A percentile compares a stretch with the other conserved stretches of the same genome.
Evolutionary conservation across 1,140 invertebrate genomes (phyloP).

Genomic region (Zaprionus camerounensis): DNA sequence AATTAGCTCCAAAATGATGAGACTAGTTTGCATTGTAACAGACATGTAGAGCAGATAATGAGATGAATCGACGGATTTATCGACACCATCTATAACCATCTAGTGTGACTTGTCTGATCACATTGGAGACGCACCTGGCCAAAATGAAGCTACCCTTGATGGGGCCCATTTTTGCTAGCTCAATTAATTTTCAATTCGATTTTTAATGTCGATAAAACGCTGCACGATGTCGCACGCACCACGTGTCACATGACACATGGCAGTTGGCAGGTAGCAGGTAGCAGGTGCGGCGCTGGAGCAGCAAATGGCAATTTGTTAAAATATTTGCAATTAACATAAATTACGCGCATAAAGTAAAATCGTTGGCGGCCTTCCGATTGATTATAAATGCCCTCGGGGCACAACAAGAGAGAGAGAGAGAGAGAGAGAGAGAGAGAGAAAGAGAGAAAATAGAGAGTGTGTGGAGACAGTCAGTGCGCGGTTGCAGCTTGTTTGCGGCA

Average conservation of each 20-base stretch:
- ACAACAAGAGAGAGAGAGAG: not conserved
- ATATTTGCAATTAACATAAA: constrained; percentile 81
- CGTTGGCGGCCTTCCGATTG: constrained; percentile 65
- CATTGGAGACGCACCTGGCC: no score
- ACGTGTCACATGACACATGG: not conserved
- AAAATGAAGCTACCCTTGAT: no score
- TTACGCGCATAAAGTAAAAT: constrained; percentile 72
- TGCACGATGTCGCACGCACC: not conserved
- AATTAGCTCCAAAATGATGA: not conserved
- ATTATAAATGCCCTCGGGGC: constrained; percentile 69
- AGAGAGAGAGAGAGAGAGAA: not conserved
- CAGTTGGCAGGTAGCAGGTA: not conserved
- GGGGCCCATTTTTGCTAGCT: not conserved
- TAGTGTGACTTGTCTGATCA: no score
- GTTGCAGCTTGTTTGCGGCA: constrained; percentile 1
- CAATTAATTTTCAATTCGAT: constrained; percentile 44
- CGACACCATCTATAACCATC: no score
- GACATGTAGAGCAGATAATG: not conserved
- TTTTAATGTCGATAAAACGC: constrained; percentile 18
- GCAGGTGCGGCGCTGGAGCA: not conserved
- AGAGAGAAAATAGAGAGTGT: not conserved
- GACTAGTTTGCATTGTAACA: not conserved
- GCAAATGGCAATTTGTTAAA: constrained; percentile 67
- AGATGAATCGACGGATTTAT: no score
- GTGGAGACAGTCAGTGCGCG: not conserved